Conservation (phyloP, 1,140 invertebrate species). For the Drusus annulatus region DNA sequence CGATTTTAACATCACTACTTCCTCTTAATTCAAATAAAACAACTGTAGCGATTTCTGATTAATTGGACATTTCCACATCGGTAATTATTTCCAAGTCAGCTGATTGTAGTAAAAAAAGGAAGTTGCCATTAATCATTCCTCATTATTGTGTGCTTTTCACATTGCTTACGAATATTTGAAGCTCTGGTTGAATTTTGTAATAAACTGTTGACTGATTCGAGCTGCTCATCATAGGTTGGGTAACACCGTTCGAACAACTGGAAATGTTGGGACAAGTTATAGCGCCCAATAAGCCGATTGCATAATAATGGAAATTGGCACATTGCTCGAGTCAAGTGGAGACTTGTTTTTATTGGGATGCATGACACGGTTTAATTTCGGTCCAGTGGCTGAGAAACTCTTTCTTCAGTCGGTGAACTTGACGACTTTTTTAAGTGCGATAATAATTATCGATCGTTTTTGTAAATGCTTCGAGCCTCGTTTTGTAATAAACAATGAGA, state of each 20-base stretch:
- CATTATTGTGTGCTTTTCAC: too few relatives aligned
- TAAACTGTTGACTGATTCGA: not conserved
- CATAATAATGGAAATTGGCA: slow-evolving; percentile 1
- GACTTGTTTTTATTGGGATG: slow-evolving; percentile 8
- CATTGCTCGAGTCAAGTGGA: not conserved
- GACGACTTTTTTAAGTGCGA: too few relatives aligned
- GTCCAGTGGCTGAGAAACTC: slow-evolving; percentile 3
- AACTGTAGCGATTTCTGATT: slow-evolving; percentile 2
- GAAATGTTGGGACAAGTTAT: slow-evolving; percentile 13
- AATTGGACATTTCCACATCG: not conserved
- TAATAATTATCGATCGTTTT: not conserved
- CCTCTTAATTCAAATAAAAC: slow-evolving; percentile 2
- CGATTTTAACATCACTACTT: not conserved
- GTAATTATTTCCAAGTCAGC: slow-evolving; percentile 5
- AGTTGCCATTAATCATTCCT: too few relatives aligned
- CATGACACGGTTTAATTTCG: slow-evolving; percentile 8
- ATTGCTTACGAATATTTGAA: too few relatives aligned
- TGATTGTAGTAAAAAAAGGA: too few relatives aligned
- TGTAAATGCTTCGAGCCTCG: not conserved
- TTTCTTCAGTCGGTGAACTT: not conserved
- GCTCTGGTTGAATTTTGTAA: too few relatives aligned
- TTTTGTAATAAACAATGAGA: not conserved
- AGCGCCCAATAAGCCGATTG: not conserved
- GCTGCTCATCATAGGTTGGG: slow-evolving; percentile 5
- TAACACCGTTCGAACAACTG: not conserved